Base-by-base conservation (phyloP, 2,113 vertebrate genomes). In the Edolisoma coerulescens region DNA sequence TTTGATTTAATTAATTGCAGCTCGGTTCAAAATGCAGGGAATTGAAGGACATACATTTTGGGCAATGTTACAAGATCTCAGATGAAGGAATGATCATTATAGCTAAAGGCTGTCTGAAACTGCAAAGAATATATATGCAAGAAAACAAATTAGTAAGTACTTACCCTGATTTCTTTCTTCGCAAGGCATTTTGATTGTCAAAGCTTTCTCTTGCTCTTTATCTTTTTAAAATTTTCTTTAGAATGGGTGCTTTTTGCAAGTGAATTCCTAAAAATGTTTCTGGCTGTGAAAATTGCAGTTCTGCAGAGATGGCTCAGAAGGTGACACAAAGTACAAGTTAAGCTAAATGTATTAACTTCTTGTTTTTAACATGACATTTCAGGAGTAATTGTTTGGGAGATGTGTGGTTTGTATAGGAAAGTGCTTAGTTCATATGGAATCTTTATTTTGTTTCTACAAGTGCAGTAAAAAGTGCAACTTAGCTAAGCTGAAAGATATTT, bases 101-200 rank as follows among this genome's bases (percentile, higher is more conserved):
- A 98, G 99, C 99, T 27, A 98, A 97, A 97, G 99, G 99, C 82
- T 99, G 99, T 95, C 97, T 98, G 74, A 99, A 99, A 96, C 97
- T 99, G 57, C 99, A 99, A 96, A 99, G 98, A 97, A 99, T 99
- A 97, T 99, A 99, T 98, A 98, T 99, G 99, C 99, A 99, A 96
- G 99, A 99, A 96, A 99, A 99, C 98, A 99, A 99, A 98, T 98
- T 99, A 98, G 99, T 99, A 97, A 98, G 99, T 98, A 97, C 44
- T 85, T 41, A 32, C 7, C 1, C 1, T 65, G 22, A 44, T 37
- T 71, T 37, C 75, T 77, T 42, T 44, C 28, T 57, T 68, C 27
- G 4, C 14, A 28, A 11, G 28, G 53, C 1, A 2, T 77, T 88
- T 39, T 42, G n/a, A 17, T 61, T 93, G 32, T 91, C 63, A 42